Evolutionary conservation across 1,140 invertebrate species (phyloP).

Genomic region (Thalassaphorura encarpata): DNA sequence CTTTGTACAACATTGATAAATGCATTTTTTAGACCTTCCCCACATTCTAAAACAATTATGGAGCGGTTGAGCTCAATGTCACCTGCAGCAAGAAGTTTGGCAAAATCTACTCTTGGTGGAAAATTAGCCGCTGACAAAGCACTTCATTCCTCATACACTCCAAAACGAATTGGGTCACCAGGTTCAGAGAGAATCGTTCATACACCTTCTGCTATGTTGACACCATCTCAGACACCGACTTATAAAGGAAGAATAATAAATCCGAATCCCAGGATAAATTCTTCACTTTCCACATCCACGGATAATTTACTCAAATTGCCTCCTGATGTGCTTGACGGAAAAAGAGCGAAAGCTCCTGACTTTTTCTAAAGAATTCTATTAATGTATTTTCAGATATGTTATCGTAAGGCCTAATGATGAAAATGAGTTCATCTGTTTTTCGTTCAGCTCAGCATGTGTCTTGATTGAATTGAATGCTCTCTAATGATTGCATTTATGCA

Average conservation of each 20-base stretch:
- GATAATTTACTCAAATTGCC: conserved; percentile 22
- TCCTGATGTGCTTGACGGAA: neutral
- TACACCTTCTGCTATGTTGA: conserved; percentile 35
- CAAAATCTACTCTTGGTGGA: conserved; percentile 46
- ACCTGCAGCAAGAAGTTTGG: conserved; percentile 78
- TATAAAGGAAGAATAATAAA: neutral
- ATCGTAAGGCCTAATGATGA: too few relatives aligned
- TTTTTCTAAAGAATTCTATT: conserved; percentile 14
- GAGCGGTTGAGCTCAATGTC: conserved; percentile 83
- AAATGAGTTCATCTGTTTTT: too few relatives aligned
- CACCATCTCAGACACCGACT: conserved; percentile 20
- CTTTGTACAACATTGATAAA: neutral
- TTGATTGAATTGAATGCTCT: too few relatives aligned
- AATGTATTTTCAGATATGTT: too few relatives aligned
- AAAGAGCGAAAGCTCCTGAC: conserved; percentile 15
- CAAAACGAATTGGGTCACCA: conserved; percentile 35
- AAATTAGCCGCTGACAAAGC: conserved; percentile 43
- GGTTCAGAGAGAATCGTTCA: conserved; percentile 18
- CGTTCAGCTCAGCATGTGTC: too few relatives aligned
- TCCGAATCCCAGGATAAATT: neutral
- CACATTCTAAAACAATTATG: conserved; percentile 40
- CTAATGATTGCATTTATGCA: too few relatives aligned
- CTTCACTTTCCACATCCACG: conserved; percentile 7
- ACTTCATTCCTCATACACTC: conserved; percentile 46
- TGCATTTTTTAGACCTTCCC: conserved; percentile 40